Conservation (phyloP, 1,140 invertebrate species). For the Coboldia fuscipes region DNA sequence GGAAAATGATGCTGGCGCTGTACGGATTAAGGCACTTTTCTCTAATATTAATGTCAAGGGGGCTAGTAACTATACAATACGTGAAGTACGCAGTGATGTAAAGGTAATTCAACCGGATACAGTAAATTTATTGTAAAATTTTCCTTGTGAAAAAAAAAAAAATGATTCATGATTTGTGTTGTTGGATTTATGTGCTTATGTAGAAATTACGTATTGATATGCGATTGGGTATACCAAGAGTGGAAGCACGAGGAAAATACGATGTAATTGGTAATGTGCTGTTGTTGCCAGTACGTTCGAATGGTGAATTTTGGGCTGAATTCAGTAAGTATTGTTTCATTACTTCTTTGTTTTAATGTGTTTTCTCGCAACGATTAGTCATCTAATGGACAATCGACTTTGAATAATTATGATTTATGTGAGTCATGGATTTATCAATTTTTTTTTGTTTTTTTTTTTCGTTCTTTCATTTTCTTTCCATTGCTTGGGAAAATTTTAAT, state of each 20-base stretch:
- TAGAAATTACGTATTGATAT: conserved; percentile 41
- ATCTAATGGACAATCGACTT: neutral
- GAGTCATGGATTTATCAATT: neutral
- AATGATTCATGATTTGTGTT: too few relatives aligned
- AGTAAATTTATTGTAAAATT: too few relatives aligned
- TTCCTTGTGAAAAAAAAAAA: too few relatives aligned
- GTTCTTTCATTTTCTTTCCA: neutral
- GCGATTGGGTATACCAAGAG: conserved; percentile 39
- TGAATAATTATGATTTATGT: neutral
- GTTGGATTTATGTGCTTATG: too few relatives aligned
- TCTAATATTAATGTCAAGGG: conserved; percentile 46
- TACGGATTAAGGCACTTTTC: conserved; percentile 43
- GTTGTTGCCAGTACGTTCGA: conserved; percentile 48
- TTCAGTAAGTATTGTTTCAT: conserved; percentile 33
- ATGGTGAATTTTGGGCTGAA: conserved; percentile 53
- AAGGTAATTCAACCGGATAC: neutral
- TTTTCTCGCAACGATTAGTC: neutral
- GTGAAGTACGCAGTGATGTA: conserved; percentile 13
- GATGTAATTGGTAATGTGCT: conserved; percentile 52
- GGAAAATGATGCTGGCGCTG: conserved; percentile 50
- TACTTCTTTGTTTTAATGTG: neutral
- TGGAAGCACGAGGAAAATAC: conserved; percentile 47
- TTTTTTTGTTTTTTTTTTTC: neutral
- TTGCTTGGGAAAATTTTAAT: neutral
- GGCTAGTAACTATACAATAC: conserved; percentile 46